phyloP scores from a whole-genome alignment of 2,888 invertebrate genomes.

The Asteroscopus sphinx region DNA sequence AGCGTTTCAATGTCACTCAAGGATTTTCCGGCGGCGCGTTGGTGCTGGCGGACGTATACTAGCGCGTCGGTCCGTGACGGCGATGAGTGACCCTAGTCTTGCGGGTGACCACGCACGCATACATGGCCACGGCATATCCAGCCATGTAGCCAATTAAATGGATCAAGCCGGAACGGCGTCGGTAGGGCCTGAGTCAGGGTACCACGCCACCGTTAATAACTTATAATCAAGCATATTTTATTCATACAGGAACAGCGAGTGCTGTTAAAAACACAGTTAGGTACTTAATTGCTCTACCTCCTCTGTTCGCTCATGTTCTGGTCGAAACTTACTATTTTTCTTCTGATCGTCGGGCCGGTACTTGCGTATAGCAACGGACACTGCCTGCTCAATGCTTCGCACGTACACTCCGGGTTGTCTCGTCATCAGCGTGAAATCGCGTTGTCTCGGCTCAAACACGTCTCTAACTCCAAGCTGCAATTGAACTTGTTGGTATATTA shows the following conservation, averaged over 20 bases:
- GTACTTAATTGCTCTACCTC: background rate
- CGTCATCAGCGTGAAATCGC: slow-evolving; percentile 95
- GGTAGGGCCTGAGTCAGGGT: slow-evolving; percentile 39
- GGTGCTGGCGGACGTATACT: slow-evolving; percentile 57
- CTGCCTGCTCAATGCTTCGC: slow-evolving; percentile 95
- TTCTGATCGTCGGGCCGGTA: slow-evolving; percentile 91
- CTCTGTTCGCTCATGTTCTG: background rate
- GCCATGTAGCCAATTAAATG: slow-evolving; percentile 73
- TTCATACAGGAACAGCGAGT: background rate
- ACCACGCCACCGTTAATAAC: slow-evolving; percentile 47
- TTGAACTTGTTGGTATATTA: slow-evolving; percentile 11
- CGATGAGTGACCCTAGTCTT: slow-evolving; percentile 63
- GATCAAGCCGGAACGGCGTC: slow-evolving; percentile 77
- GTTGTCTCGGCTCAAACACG: slow-evolving; percentile 94
- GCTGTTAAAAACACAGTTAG: slow-evolving; percentile 4
- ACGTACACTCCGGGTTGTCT: slow-evolving; percentile 94
- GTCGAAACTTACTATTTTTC: slow-evolving; percentile 82
- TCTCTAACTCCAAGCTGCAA: slow-evolving; percentile 93
- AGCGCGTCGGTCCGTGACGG: slow-evolving; percentile 62
- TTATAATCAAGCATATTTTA: slow-evolving; percentile 19
- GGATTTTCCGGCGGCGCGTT: slow-evolving; percentile 73
- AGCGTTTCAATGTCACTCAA: slow-evolving; percentile 73
- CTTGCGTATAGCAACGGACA: slow-evolving; percentile 95
- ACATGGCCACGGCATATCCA: slow-evolving; percentile 48
- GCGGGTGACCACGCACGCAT: slow-evolving; percentile 59